Conservation (phyloP, 2,797 vertebrate genomes). For the Naso thynnoides region DNA sequence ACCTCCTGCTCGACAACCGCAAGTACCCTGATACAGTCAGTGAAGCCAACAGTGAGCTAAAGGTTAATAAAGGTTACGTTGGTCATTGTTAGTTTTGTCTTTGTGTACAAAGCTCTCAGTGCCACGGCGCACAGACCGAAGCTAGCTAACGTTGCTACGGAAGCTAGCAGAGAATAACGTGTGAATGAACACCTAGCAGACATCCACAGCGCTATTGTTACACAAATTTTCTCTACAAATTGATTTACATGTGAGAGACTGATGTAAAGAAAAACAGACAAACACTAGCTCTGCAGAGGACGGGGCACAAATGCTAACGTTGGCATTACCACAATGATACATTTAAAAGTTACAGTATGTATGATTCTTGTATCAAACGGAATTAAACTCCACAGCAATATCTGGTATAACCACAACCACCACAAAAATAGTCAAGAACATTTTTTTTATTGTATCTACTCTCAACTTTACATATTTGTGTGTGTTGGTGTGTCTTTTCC, state of each 20-base stretch:
- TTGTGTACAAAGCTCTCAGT: background rate
- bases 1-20: background rate
- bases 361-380: background rate
- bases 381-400: background rate
- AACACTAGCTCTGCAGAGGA: background rate
- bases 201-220: background rate
- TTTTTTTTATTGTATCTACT: no score
- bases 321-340: background rate
- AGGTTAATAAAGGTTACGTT: no score
- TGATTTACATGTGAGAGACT: background rate
- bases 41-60: background rate
- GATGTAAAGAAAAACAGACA: accelerated
- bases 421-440: no score
- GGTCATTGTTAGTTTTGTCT: no score
- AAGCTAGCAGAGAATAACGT: constrained; percentile 38
- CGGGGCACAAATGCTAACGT: no score
- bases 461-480: background rate
- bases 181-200: background rate
- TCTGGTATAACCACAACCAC: no score
- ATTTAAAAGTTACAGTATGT: background rate
- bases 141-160: constrained; percentile 69
- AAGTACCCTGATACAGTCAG: background rate
- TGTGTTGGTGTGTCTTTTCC: background rate
- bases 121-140: constrained; percentile 25
- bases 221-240: background rate